Conservation (phyloP, 2,888 invertebrate species). For the Caenorhabditis wallacei region DNA sequence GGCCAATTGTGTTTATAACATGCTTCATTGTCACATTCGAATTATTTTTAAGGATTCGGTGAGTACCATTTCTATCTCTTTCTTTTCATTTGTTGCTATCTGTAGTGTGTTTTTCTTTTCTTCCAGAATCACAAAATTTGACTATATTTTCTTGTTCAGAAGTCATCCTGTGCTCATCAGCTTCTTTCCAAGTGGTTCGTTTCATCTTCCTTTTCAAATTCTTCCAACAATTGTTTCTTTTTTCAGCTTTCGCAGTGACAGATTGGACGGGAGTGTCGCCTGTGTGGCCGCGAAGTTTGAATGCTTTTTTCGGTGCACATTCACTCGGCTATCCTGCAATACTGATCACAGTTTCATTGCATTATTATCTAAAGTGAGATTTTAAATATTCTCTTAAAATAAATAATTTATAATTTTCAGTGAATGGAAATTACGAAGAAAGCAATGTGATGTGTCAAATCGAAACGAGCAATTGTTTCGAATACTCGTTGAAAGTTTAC, state of each 20-base stretch:
- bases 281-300: slow-evolving; percentile 66
- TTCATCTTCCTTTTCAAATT: background rate
- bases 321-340: slow-evolving; percentile 95
- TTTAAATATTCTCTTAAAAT: background rate
- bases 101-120: slow-evolving; percentile 10
- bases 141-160: slow-evolving; percentile 48
- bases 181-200: slow-evolving; percentile 45
- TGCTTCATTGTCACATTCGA: slow-evolving; percentile 53
- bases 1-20: slow-evolving; percentile 48
- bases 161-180: slow-evolving; percentile 52
- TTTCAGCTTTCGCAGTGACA: slow-evolving; percentile 55
- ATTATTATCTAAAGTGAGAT: slow-evolving; percentile 73
- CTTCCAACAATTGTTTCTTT: background rate
- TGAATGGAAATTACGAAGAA: slow-evolving; percentile 77
- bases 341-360: slow-evolving; percentile 86
- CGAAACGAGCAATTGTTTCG: slow-evolving; percentile 83
- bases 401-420: slow-evolving; percentile 56
- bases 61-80: slow-evolving; percentile 8
- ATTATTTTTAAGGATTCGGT: slow-evolving; percentile 60
- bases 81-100: too few relatives aligned
- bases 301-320: slow-evolving; percentile 83
- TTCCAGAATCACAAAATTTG: slow-evolving; percentile 46
- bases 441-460: slow-evolving; percentile 94
- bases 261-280: slow-evolving; percentile 47
- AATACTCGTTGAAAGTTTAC: slow-evolving; percentile 79